phyloP scores from a whole-genome alignment of 1,140 invertebrate genomes.

The Drosophila lacertosa region DNA sequence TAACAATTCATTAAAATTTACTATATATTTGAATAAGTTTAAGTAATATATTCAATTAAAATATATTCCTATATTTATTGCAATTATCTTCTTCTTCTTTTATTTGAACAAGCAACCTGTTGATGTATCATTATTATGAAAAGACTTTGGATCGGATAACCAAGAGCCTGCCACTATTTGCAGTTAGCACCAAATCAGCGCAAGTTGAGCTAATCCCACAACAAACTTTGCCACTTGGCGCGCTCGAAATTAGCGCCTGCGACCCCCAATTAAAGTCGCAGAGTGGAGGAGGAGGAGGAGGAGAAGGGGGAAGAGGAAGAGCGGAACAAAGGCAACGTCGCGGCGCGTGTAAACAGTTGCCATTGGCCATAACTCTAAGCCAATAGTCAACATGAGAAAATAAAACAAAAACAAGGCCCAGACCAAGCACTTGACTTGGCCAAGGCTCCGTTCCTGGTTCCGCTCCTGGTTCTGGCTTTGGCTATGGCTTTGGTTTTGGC shows the following conservation, averaged over 20 bases:
- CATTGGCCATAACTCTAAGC: constrained; percentile 74
- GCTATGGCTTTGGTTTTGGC: constrained; percentile 5
- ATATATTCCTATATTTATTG: too few species aligned
- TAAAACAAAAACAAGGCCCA: constrained; percentile 73
- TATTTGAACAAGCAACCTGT: constrained; percentile 2
- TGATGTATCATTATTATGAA: constrained; percentile 1
- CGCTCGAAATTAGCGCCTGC: constrained; percentile 57
- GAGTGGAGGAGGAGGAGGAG: too few species aligned
- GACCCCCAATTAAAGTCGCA: constrained; percentile 73
- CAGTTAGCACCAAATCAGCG: constrained; percentile 29
- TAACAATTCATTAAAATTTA: too few species aligned
- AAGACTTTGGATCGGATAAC: neutral
- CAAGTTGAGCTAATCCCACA: constrained; percentile 27
- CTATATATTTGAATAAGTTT: too few species aligned
- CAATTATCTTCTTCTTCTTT: too few species aligned
- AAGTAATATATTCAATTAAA: too few species aligned
- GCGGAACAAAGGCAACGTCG: constrained; percentile 39
- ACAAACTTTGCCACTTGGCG: constrained; percentile 39
- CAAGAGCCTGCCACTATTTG: neutral
- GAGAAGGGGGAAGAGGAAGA: constrained; percentile 22
- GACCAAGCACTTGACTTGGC: constrained; percentile 59
- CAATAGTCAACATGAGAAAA: constrained; percentile 79
- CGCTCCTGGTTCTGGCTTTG: too few species aligned
- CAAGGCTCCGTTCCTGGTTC: too few species aligned
- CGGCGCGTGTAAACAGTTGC: constrained; percentile 67